Percentiles rank a stretch among this genome's conserved stretches.
These are phyloP conservation scores for Micrasema minimum DNA, from an alignment of 1,140 invertebrate genomes.

Conservation along the genomic window DNA sequence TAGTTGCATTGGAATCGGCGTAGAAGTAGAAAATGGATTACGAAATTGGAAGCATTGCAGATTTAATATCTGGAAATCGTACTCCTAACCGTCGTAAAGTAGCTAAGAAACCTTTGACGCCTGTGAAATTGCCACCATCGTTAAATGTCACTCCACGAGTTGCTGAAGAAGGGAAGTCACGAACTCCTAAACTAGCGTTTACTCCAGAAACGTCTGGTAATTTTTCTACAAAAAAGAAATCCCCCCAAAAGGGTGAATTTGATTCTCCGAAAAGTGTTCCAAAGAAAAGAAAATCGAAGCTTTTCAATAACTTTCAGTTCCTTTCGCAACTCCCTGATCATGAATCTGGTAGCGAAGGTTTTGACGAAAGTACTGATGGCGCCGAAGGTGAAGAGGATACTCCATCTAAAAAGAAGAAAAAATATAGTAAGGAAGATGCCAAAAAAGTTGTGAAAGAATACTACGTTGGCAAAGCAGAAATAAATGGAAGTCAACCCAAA, in stretches of 20 bases:
- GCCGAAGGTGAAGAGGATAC: constrained; percentile 16
- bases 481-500: constrained; percentile 7
- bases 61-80: constrained; percentile 50
- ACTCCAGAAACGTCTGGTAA: constrained; percentile 26
- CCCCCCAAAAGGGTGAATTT: constrained; percentile 6
- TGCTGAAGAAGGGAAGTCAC: not conserved
- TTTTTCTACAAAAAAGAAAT: constrained; percentile 20
- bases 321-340: constrained; percentile 45
- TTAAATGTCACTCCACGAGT: constrained; percentile 40
- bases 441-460: constrained; percentile 47
- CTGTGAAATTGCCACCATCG: constrained; percentile 41
- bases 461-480: constrained; percentile 38
- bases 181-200: constrained; percentile 42
- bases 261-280: constrained; percentile 40
- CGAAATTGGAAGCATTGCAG: constrained; percentile 50
- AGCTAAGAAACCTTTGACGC: constrained; percentile 36
- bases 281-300: constrained; percentile 40
- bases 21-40: constrained; percentile 45
- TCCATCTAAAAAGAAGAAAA: constrained; percentile 23
- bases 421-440: constrained; percentile 19
- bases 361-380: constrained; percentile 2
- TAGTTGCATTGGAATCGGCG: not conserved
- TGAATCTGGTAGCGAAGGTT: constrained; percentile 37
- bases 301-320: constrained; percentile 50
- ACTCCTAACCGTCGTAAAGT: constrained; percentile 46